Evolutionary conservation across 2,113 vertebrate species (phyloP).

Genomic region (Lampris incognitus): DNA sequence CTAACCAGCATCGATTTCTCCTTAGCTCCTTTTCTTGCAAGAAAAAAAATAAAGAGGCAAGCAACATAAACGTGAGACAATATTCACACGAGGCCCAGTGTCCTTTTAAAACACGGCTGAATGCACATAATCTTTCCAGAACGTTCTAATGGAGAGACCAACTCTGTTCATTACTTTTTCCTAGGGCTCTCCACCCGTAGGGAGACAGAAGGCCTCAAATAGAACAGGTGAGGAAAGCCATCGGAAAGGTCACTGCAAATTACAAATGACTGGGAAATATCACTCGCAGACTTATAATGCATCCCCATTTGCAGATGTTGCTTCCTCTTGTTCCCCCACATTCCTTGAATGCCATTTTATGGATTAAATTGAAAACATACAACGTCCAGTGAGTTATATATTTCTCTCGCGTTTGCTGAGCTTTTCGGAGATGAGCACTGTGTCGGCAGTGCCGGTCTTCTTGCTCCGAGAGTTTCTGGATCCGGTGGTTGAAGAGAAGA

Average conservation of each 20-base stretch:
- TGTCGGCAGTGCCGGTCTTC: background rate
- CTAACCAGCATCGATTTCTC: no score
- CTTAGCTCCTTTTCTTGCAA: no score
- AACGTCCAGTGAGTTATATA: background rate
- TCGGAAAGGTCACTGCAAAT: slow-evolving; percentile 24
- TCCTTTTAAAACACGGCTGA: no score
- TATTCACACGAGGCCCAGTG: no score
- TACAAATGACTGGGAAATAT: slow-evolving; percentile 21
- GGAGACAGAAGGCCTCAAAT: background rate
- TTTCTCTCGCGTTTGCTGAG: background rate
- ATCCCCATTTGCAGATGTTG: slow-evolving; percentile 17
- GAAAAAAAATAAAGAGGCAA: no score
- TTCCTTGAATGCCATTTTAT: slow-evolving; percentile 15
- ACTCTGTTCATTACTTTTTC: no score
- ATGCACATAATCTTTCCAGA: no score
- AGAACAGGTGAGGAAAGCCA: background rate
- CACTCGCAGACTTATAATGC: slow-evolving; percentile 18
- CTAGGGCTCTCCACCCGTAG: background rate
- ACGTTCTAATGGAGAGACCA: no score
- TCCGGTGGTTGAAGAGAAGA: background rate
- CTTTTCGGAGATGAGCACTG: no score
- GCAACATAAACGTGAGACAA: no score
- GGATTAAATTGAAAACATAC: background rate
- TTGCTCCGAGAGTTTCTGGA: background rate
- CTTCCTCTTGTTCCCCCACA: background rate